Conservation (phyloP, 2,888 invertebrate species). For the Dioctria rufipes region DNA sequence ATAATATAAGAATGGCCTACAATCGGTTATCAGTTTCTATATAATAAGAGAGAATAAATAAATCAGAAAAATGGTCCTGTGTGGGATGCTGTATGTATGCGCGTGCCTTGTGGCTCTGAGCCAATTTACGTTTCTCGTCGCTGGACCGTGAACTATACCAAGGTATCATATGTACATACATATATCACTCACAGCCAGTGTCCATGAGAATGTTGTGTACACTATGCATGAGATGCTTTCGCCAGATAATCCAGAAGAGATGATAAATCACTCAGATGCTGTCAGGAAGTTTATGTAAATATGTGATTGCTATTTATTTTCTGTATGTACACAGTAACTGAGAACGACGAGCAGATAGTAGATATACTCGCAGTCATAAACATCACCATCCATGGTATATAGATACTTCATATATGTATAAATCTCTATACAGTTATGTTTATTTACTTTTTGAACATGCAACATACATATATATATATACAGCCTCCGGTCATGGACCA, state of each 20-base stretch:
- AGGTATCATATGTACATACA: too few species aligned
- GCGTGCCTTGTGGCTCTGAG: background rate
- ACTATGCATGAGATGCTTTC: conserved; percentile 39
- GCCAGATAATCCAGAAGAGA: conserved; percentile 44
- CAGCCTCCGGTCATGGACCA: background rate
- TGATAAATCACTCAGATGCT: conserved; percentile 54
- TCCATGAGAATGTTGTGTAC: background rate
- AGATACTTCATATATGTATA: background rate
- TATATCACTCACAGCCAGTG: background rate
- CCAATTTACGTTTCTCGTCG: conserved; percentile 7
- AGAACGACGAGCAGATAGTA: background rate
- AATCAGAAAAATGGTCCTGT: conserved; percentile 44
- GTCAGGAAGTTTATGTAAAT: conserved; percentile 54
- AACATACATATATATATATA: background rate
- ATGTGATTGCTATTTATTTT: conserved; percentile 49
- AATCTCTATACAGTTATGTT: background rate
- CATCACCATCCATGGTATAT: background rate
- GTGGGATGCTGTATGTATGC: conserved; percentile 33
- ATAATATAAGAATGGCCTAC: conserved; percentile 38
- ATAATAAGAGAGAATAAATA: conserved; percentile 11
- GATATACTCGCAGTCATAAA: background rate
- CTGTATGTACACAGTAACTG: conserved; percentile 31
- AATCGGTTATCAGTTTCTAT: conserved; percentile 46
- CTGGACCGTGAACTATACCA: background rate
- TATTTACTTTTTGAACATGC: conserved; percentile 30